Conservation (phyloP, 2,797 vertebrate genomes). For the Phaenicophaeus curvirostris region DNA sequence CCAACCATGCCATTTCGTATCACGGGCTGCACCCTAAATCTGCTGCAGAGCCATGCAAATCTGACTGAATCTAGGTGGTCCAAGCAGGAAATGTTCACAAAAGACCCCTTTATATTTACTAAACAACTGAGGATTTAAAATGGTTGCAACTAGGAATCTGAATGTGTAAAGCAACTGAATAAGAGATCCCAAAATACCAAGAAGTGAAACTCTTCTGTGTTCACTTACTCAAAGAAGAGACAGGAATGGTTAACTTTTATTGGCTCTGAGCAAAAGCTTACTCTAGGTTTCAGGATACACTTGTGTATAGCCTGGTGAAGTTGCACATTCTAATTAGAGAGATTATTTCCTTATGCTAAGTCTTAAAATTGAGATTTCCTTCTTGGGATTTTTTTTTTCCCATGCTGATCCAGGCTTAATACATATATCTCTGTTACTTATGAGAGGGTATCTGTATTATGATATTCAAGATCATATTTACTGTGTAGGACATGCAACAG, state of each 20-base stretch:
- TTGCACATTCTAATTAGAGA: not conserved
- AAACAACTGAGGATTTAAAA: not conserved
- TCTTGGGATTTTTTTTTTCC: not conserved
- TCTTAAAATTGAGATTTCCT: not conserved
- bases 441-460: not conserved
- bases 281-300: not conserved
- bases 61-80: not conserved
- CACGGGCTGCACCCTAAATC: not conserved
- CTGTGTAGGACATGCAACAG: not conserved
- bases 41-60: not conserved
- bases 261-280: not conserved
- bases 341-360: not conserved
- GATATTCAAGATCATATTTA: not conserved
- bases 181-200: not conserved
- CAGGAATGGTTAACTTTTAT: not conserved
- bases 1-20: not conserved
- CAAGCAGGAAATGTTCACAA: not conserved
- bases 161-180: not conserved
- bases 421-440: not conserved
- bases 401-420: not conserved
- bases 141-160: not conserved
- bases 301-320: not conserved
- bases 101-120: not conserved
- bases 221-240: not conserved
- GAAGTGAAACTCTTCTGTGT: not conserved